A percentile compares a stretch with the other conserved stretches of the same genome.
These are phyloP conservation scores for Drosophila lacertosa DNA, from an alignment of 1,140 invertebrate genomes.

Conservation along the genomic window DNA sequence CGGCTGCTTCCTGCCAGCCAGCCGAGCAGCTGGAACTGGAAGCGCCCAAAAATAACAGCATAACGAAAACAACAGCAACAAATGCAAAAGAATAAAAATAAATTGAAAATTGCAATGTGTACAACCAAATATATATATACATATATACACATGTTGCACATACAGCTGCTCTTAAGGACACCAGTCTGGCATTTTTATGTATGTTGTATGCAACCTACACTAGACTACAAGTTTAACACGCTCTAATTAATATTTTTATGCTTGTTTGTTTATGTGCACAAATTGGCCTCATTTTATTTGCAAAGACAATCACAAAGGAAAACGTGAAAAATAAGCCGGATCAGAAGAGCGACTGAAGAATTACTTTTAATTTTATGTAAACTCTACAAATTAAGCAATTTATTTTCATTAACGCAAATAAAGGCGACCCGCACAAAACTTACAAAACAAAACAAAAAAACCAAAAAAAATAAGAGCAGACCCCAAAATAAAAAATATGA, in stretches of 20 bases:
- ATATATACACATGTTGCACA: conserved; percentile 1
- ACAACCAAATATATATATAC: conserved; percentile 1
- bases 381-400: conserved; percentile 76
- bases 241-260: conserved; percentile 48
- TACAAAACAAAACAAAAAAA: conserved; percentile 13
- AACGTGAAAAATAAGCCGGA: neutral
- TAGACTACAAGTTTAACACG: conserved; percentile 4
- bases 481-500: conserved; percentile 27
- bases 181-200: conserved; percentile 19
- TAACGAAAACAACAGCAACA: neutral
- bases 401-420: conserved; percentile 73
- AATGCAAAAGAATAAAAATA: conserved; percentile 31
- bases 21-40: conserved; percentile 38
- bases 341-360: conserved; percentile 18
- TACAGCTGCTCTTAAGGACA: conserved; percentile 35
- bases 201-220: conserved; percentile 13
- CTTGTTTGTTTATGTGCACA: conserved; percentile 49
- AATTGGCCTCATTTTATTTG: conserved; percentile 38
- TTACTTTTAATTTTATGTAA: conserved; percentile 59
- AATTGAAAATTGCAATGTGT: conserved; percentile 45
- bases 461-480: conserved; percentile 7
- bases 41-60: conserved; percentile 37
- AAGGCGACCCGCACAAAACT: conserved; percentile 36
- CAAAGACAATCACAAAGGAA: conserved; percentile 11
- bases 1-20: conserved; percentile 30